Evolutionary conservation across 2,113 vertebrate genomes (phyloP), one percentile per base, ranked within the genome.

Genomic region (Lathamus discolor): DNA sequence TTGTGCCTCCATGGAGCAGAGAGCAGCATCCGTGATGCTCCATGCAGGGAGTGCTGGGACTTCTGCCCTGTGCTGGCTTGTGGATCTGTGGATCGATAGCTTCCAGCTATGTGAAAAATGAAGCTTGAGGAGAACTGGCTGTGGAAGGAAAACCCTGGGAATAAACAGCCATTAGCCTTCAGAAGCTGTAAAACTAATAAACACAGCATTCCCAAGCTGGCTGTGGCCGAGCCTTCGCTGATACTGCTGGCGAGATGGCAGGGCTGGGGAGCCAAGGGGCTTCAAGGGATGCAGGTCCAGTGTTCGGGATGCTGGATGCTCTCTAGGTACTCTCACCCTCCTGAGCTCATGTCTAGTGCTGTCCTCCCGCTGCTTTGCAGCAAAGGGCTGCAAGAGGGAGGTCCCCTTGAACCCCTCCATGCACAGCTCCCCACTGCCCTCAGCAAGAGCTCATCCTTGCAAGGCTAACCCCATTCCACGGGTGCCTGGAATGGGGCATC

Each of bases 81-180:
- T 37, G 37, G 55, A 59, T 9, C 57, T 64, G 70, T 0, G 8
- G 31, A 39, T 13, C 23, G 77, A 54, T 33, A 29, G 33, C 19
- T 72, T 78, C 68, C 85, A 88, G 68, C 90, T 76, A 63, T 62
- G 80, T 37, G 31, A 68, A 77, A 94, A 67, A 63, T 31, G 49
- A 77, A 54, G 63, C 78, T 81, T 35, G 52, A 52, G 67, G 46
- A 80, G 48, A 76, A 11, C 52, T 76, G 73, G 63, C 77, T 57
- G 73, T 52, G 77, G 93, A 89, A 90, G 91, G 49, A 87, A 81
- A 81, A 10, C 44, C 10, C 61, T 69, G 82, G 86, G 66, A 92
- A 87, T 95, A 78, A 92, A 77, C 74, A 91, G 33, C 78, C 83
- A 20, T 70, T 37, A 68, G 69, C 44, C 13, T 76, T 73, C 39